Percentiles rank a stretch among this genome's conserved stretches.
Conservation (phyloP, 2,797 vertebrate genomes). For the Mormyrus hasselquistii region DNA sequence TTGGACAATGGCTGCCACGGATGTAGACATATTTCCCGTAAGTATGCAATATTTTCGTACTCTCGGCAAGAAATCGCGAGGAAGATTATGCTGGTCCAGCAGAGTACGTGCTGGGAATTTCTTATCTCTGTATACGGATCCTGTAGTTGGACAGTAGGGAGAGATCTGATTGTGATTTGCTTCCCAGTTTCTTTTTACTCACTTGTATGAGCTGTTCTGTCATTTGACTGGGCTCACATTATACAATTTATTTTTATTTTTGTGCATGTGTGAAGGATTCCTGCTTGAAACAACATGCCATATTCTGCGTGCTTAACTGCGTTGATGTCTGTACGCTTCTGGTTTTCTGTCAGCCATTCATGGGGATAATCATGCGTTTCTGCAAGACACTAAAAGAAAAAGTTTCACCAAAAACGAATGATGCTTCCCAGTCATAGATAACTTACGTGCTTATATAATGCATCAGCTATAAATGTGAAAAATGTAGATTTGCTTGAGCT, state of each 20-base stretch:
- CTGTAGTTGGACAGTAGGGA: background rate
- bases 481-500: background rate
- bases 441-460: background rate
- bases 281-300: background rate
- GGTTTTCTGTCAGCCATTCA: background rate
- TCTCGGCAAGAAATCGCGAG: background rate
- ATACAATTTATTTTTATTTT: background rate
- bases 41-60: conserved; percentile 39
- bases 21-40: conserved; percentile 55
- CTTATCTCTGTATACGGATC: background rate
- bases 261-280: background rate
- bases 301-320: background rate
- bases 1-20: conserved; percentile 60
- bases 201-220: background rate
- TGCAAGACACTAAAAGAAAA: background rate
- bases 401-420: background rate
- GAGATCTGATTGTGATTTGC: background rate
- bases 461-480: background rate
- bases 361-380: background rate
- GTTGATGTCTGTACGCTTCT: background rate
- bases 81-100: background rate
- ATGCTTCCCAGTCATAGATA: background rate
- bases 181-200: background rate
- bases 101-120: background rate
- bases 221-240: background rate